Conservation (phyloP, 2,113 vertebrate species). For the Anser cygnoides region DNA sequence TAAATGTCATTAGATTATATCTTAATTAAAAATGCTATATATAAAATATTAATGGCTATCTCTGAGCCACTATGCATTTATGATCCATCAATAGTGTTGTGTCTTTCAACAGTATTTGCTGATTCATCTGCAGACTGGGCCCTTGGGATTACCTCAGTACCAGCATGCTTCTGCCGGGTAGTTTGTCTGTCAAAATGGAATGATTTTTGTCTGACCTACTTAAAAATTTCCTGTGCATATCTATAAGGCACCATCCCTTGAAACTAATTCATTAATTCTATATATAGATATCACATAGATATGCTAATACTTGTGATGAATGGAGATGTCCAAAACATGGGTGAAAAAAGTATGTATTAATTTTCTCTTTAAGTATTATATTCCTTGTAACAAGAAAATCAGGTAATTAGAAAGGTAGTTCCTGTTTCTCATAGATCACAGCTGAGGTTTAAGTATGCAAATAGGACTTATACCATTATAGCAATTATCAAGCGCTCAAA, state of each 20-base stretch:
- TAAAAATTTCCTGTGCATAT: background rate
- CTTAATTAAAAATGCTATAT: background rate
- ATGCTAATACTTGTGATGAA: background rate
- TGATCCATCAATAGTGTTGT: fast-evolving
- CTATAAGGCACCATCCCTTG: background rate
- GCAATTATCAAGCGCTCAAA: background rate
- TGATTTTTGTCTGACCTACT: background rate
- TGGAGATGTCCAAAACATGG: background rate
- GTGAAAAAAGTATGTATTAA: background rate
- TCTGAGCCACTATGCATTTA: background rate
- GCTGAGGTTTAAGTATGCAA: background rate
- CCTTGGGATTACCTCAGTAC: background rate
- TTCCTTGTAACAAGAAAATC: background rate
- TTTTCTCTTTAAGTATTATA: background rate
- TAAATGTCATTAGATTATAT: background rate
- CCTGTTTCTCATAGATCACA: background rate
- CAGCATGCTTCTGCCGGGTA: background rate
- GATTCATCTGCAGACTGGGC: background rate
- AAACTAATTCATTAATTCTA: background rate
- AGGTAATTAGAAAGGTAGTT: background rate
- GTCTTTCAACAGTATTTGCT: background rate
- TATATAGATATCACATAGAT: background rate
- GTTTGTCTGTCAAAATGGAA: background rate
- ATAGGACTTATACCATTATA: background rate
- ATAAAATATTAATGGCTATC: background rate